Conservation (phyloP, 2,797 vertebrate genomes). For the Epinephelus awoara region DNA sequence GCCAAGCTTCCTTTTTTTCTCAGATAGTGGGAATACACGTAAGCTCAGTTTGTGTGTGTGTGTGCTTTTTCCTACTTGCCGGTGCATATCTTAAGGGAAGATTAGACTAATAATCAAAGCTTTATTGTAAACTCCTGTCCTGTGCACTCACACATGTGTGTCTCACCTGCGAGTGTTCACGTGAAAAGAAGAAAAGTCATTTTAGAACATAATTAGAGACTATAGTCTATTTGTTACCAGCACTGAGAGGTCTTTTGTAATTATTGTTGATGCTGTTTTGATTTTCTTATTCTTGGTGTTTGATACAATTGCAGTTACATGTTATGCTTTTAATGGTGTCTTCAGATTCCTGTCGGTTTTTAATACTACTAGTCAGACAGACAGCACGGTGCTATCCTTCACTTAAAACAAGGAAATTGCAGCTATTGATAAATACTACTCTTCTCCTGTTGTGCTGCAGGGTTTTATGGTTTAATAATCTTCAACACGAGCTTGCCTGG, state of each 20-base stretch:
- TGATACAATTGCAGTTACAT: conserved; percentile 79
- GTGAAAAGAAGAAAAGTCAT: conserved; percentile 61
- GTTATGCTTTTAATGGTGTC: conserved; percentile 79
- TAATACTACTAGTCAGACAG: conserved; percentile 80
- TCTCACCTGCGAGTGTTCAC: conserved; percentile 50
- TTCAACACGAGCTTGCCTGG: conserved; percentile 65
- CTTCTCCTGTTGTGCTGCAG: conserved; percentile 76
- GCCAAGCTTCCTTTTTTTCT: conserved; percentile 53
- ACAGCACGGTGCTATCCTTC: conserved; percentile 87
- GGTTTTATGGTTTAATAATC: conserved; percentile 69
- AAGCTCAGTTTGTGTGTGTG: conserved; percentile 49
- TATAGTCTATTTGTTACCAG: conserved; percentile 81
- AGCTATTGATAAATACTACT: conserved; percentile 83
- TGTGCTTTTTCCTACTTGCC: conserved; percentile 23
- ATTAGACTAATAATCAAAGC: conserved; percentile 80
- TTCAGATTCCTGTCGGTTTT: conserved; percentile 79
- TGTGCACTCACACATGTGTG: conserved; percentile 70
- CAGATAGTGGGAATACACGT: conserved; percentile 54
- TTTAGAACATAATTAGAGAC: conserved; percentile 72
- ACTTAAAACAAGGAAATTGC: conserved; percentile 88
- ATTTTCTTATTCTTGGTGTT: conserved; percentile 82
- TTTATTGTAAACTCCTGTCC: conserved; percentile 80
- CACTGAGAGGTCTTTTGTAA: conserved; percentile 86
- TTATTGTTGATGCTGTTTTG: conserved; percentile 79
- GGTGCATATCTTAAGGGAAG: conserved; percentile 72